Base-by-base conservation (phyloP, 2,888 invertebrate species). In the Drosophila monieri region DNA sequence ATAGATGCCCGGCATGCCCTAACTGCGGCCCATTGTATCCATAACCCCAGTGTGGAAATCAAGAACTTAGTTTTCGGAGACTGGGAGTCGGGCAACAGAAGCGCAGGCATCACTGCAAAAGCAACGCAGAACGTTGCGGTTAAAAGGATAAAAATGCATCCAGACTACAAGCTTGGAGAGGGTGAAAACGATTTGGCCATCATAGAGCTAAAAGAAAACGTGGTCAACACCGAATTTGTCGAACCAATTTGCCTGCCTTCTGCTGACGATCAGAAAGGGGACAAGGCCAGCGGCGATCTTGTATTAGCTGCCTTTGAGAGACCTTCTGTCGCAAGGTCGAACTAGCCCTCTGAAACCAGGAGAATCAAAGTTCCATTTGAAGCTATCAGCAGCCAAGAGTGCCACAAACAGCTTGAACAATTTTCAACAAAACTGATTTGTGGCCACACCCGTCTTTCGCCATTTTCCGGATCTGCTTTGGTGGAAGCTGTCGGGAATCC, bases 241-340 rank as follows among this genome's bases (percentile, higher is more conserved):
- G 49, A 60, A 25, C 62, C 62, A 14, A 49, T 62, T 18, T 62
- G 61, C 59, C 9, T 61, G 35, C 48, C 61, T 10, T 14, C 59
- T 1, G 60, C 25, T 0, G 43, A 49, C 14, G n/a, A 6, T 10
- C 14, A 2, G n/a, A 35, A 27, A 15, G 35, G 35, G 1, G 39
- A 41, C 39, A 41, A 4, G 9, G 39, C 39, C 9, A 18, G 15
- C 4, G 39, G 39, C 9, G 14, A 30, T 25, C 61, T 43, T 1
- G 12, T 43, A 0, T 12, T 62, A 12, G 25, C 35, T 12, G 61
- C 49, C 27, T 35, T 21, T 14, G 18, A 30, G 5, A 48, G 44
- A 9, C 23, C 1, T 3, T 10, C 15, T 1, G n/a, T 37, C 8
- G 15, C 3, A 9, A 3, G 39, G 18, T 9, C 21, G 12, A 12